These are phyloP conservation scores for Gambelia wislizenii DNA, from an alignment of 2,797 vertebrate genomes.

Conservation along the genomic window DNA sequence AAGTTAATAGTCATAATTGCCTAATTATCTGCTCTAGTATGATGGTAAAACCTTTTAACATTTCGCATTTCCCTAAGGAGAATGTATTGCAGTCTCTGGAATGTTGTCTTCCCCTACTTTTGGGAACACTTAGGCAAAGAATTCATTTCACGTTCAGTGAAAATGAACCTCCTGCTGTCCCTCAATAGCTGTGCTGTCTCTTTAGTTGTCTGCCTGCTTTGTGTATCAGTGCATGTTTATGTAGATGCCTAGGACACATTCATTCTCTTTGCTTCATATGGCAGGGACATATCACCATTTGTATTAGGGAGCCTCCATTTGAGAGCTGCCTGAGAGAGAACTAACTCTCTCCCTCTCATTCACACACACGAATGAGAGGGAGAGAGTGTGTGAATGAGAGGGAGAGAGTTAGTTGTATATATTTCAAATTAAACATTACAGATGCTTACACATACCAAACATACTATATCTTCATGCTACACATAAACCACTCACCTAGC, in stretches of 20 bases:
- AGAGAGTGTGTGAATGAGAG: too few relatives aligned
- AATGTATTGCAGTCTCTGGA: conserved; percentile 72
- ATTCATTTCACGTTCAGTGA: conserved; percentile 76
- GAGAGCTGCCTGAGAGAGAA: not conserved
- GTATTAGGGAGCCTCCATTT: not conserved
- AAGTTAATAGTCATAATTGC: conserved; percentile 82
- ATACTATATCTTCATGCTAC: too few relatives aligned
- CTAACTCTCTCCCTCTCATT: too few relatives aligned
- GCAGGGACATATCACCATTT: not conserved
- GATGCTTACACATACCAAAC: too few relatives aligned
- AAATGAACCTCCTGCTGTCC: conserved; percentile 66
- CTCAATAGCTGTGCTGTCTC: conserved; percentile 61
- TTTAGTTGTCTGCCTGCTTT: conserved; percentile 45
- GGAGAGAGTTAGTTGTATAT: too few relatives aligned
- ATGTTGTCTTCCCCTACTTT: conserved; percentile 74
- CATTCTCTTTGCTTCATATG: conserved; percentile 5
- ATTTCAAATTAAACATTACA: too few relatives aligned
- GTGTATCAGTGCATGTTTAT: conserved; percentile 9
- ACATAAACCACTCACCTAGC: too few relatives aligned
- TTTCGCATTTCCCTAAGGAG: conserved; percentile 78
- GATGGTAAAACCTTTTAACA: conserved; percentile 81
- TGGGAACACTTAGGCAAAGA: conserved; percentile 75
- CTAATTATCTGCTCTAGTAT: conserved; percentile 81
- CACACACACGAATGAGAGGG: too few relatives aligned
- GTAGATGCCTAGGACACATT: conserved; percentile 37